A percentile compares a stretch with the other conserved stretches of the same genome.
Evolutionary conservation across 1,140 invertebrate genomes (phyloP).

Genomic region (Drosophila carrolli): DNA sequence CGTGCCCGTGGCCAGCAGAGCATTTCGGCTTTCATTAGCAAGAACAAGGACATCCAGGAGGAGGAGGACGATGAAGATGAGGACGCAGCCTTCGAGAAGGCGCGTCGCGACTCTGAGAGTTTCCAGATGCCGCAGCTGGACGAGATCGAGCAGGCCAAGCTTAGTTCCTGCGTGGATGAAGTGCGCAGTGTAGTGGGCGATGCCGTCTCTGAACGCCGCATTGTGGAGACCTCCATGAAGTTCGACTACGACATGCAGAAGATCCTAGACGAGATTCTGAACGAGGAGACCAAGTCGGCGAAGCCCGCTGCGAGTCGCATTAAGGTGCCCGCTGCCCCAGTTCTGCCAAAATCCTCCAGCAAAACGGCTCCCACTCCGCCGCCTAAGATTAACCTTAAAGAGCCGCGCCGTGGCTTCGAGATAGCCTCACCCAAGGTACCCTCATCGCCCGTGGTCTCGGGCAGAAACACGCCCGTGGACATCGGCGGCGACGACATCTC

Average conservation of each 20-base stretch:
- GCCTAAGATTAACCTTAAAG: slow-evolving; percentile 59
- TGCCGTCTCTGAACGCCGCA: slow-evolving; percentile 88
- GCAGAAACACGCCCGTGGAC: slow-evolving; percentile 85
- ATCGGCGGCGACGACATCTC: slow-evolving; percentile 32
- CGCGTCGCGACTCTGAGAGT: slow-evolving; percentile 77
- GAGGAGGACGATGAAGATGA: slow-evolving; percentile 87
- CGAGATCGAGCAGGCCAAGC: slow-evolving; percentile 89
- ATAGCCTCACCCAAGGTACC: slow-evolving; percentile 69
- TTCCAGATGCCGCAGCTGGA: slow-evolving; percentile 86
- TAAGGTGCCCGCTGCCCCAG: slow-evolving; percentile 10
- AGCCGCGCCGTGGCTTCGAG: slow-evolving; percentile 85
- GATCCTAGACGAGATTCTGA: slow-evolving; percentile 90
- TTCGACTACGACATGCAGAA: slow-evolving; percentile 90
- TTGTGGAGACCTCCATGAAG: slow-evolving; percentile 88
- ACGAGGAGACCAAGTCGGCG: slow-evolving; percentile 74
- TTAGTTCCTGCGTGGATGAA: slow-evolving; percentile 93
- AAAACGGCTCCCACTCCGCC: slow-evolving; percentile 44
- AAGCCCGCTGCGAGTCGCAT: slow-evolving; percentile 26
- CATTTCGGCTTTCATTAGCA: slow-evolving; percentile 89
- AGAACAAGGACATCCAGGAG: slow-evolving; percentile 90
- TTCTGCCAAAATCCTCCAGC: slow-evolving; percentile 20
- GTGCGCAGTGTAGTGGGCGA: slow-evolving; percentile 93
- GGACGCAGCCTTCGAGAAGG: slow-evolving; percentile 66
- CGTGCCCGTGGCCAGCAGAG: slow-evolving; percentile 88
- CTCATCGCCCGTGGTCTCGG: slow-evolving; percentile 87